A percentile compares a stretch with the other conserved stretches of the same genome.
Conservation (phyloP, 2,113 vertebrate genomes). For the Scatophagus argus region DNA sequence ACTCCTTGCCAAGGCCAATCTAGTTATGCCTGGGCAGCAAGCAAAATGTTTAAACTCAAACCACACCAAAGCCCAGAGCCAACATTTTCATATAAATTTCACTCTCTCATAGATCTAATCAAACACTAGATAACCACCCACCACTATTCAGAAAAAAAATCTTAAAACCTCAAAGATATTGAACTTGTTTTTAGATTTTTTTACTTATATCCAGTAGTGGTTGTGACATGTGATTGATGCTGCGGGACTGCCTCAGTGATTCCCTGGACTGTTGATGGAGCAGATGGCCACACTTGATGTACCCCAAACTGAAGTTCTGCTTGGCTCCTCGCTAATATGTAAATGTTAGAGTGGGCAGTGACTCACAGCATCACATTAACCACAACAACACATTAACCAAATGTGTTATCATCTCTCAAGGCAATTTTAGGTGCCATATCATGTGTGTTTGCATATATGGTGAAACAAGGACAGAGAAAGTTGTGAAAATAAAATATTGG, state of each 20-base stretch:
- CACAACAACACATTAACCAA: conserved; percentile 33
- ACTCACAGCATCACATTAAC: conserved; percentile 27
- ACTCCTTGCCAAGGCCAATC: not conserved
- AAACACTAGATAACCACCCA: not conserved
- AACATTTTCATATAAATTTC: not conserved
- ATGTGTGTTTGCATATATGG: not conserved
- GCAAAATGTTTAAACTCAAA: not conserved
- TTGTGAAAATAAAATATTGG: not conserved
- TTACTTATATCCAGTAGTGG: not conserved
- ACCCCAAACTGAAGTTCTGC: not conserved
- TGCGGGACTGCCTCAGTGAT: not conserved
- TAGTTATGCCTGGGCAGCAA: not conserved
- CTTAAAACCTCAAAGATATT: not conserved
- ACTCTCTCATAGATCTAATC: not conserved
- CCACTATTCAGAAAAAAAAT: not conserved
- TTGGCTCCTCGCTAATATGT: not conserved
- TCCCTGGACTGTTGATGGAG: not conserved
- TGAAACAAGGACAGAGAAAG: not conserved
- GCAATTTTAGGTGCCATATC: not conserved
- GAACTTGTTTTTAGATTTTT: too few relatives aligned
- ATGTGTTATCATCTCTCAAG: conserved; percentile 8
- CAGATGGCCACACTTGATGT: not conserved
- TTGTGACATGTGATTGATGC: not conserved
- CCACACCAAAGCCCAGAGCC: not conserved
- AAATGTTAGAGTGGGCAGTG: not conserved